phyloP scores from a whole-genome alignment of 2,797 vertebrate genomes.

The Fringilla coelebs region DNA sequence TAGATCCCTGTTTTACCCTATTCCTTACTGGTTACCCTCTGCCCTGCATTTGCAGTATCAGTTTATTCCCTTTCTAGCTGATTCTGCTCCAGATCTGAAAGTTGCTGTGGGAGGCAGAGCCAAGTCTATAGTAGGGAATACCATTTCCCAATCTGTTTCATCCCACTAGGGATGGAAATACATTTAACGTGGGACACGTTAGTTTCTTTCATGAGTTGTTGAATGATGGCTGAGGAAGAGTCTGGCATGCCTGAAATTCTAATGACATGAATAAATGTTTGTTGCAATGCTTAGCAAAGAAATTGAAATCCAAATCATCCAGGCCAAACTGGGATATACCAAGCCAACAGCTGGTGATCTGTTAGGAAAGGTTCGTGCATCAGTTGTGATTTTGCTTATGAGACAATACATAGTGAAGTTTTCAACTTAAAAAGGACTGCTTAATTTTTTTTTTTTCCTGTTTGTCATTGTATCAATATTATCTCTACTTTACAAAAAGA shows the following conservation, averaged over 20 bases:
- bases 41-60: neutral
- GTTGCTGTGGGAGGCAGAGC: neutral
- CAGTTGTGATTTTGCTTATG: neutral
- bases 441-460: neutral
- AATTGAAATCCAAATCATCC: neutral
- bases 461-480: neutral
- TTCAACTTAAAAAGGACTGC: neutral
- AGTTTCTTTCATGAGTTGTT: neutral
- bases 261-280: neutral
- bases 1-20: neutral
- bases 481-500: neutral
- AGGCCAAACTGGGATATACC: neutral
- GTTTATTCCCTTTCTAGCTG: neutral
- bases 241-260: neutral
- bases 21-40: neutral
- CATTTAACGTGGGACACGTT: neutral
- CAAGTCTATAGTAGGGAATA: neutral
- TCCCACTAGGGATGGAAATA: neutral
- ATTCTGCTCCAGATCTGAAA: neutral
- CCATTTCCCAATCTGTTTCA: neutral
- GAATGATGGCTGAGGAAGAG: neutral
- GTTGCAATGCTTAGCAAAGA: neutral
- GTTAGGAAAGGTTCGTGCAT: neutral
- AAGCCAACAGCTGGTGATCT: neutral
- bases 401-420: neutral